Evolutionary conservation across 2,113 vertebrate species (phyloP), one percentile per base, ranked within the genome.

Genomic region (Phyllopteryx taeniolatus): DNA sequence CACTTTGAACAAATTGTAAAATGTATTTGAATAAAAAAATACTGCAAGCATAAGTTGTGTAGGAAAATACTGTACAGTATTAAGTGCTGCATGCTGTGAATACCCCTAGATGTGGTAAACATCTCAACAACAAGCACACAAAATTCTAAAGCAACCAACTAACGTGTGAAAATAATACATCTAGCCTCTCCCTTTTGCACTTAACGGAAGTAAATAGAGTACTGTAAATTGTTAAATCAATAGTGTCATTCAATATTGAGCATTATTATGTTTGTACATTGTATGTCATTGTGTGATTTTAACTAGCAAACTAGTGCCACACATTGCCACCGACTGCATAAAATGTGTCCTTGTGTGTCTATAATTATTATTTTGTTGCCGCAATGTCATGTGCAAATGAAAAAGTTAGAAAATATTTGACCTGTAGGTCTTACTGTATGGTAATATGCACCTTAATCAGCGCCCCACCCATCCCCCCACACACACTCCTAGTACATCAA

Each of bases 361-460:
- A 47, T 54, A 22, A 14, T 59, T 31, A 15, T 60, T 35, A 7
- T 10, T 47, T 27, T 67, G 49, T 17, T 31, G n/a, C 53, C 19
- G 19, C 51, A 53, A 20, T 44, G 44, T 44, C 9, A 39, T 51
- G 12, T 19, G 27, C 43, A 67, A 19, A 49, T 46, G 19, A 65
- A 22, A 43, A 15, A 67, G 46, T 62, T 47, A 67, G n/a, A 60
- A 67, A 63, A 77, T 49, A 49, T 73, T 59, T 59, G 57, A 79
- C 79, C 68, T 61, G 46, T 43, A 53, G 67, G 74, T 72, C 11
- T 72, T n/a, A 33, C 57, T 22, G 0, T 44, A 35, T 57, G 17
- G 11, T 62, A 14, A 65, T 65, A 43, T 17, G 63, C 44, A 31
- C 64, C 51, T 64, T 54, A 65, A 31, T 35, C 68, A 66, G 61